Base-by-base conservation (phyloP, 2,113 vertebrate species). In the Zeus faber region DNA sequence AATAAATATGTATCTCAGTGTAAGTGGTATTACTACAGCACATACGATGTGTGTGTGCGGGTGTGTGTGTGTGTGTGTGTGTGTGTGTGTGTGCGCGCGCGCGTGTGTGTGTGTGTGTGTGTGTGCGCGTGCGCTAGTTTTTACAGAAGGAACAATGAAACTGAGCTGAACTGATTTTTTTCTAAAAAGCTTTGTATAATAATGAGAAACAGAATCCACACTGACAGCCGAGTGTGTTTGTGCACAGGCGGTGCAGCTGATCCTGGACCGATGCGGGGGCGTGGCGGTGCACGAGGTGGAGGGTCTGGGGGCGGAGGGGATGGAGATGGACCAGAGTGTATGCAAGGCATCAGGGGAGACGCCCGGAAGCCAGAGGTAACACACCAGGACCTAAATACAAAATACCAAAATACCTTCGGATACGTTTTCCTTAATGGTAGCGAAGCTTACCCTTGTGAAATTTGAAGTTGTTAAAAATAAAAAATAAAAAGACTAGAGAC, bases 251-350 rank as follows among this genome's bases (percentile, higher is more conserved):
- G 88, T 96, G 18, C 88, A 93, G 76, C 78, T 96, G 80, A 77
- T 90, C 65, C 88, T 96, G 75, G 94, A 96, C 71, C 90, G 87
- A 68, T 96, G 94, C 1, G 44, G 77, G 44, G 88, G 90, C 47
- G 73, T 70, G 13, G 62, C 66, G 0, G 56, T 84, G 58, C 85
- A 67, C 20, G 88, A 90, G 49, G 17, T 41, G 14, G 76, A 81
- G 56, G 77, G 77, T 0, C 52, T 59, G 33, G 58, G 68, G 14
- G 74, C 72, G n/a, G 85, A 83, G 26, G 39, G 52, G 6, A 80
- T 70, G 29, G 82, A 85, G 52, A 55, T 40, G 20, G 89, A 93
- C 58, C 81, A 86, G 24, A 88, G 89, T 8, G 8, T 67, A 67
- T 96, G 94, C 72, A 91, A 89, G 85, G 88, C 82, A 43, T 87